Conservation (phyloP, 37 sponge, comb jelly and placozoan species). For the Eunapius fragilis region DNA sequence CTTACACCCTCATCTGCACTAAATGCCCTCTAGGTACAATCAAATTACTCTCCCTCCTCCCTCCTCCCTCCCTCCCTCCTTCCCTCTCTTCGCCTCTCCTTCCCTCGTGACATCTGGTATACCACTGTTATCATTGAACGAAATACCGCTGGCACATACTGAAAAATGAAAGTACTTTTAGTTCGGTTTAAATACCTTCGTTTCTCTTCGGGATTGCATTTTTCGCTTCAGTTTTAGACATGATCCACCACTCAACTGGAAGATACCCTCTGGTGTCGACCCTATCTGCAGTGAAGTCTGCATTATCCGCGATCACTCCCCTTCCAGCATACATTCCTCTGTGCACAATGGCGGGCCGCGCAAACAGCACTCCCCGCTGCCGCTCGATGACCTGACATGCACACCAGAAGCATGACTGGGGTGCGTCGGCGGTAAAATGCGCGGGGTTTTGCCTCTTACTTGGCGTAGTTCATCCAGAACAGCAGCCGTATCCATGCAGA, state of each 20-base stretch:
- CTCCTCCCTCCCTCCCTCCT: no score
- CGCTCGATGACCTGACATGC: slow-evolving; percentile 18
- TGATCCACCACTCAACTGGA: slow-evolving; percentile 94
- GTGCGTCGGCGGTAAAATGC: background rate
- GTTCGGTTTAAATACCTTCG: slow-evolving; percentile 70
- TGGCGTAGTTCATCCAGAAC: background rate
- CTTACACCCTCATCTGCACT: no score
- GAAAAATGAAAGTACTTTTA: no score
- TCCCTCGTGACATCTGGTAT: no score
- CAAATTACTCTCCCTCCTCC: no score
- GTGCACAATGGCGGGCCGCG: slow-evolving; percentile 59
- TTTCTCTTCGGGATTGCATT: slow-evolving; percentile 50
- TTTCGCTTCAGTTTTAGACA: slow-evolving; percentile 80
- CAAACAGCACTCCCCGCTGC: slow-evolving; percentile 75
- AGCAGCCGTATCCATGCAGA: background rate
- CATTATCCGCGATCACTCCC: slow-evolving; percentile 79
- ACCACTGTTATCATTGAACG: no score
- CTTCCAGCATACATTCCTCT: slow-evolving; percentile 79
- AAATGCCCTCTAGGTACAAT: no score
- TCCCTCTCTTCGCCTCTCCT: no score
- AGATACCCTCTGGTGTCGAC: slow-evolving; percentile 74
- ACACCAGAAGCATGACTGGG: background rate
- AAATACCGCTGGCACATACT: no score
- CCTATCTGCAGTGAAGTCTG: slow-evolving; percentile 36
- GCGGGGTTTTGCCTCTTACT: background rate